A percentile compares a stretch with the other conserved stretches of the same genome.
Evolutionary conservation across 2,797 vertebrate species (phyloP).

Genomic region (Rhadinocentrus ornatus): DNA sequence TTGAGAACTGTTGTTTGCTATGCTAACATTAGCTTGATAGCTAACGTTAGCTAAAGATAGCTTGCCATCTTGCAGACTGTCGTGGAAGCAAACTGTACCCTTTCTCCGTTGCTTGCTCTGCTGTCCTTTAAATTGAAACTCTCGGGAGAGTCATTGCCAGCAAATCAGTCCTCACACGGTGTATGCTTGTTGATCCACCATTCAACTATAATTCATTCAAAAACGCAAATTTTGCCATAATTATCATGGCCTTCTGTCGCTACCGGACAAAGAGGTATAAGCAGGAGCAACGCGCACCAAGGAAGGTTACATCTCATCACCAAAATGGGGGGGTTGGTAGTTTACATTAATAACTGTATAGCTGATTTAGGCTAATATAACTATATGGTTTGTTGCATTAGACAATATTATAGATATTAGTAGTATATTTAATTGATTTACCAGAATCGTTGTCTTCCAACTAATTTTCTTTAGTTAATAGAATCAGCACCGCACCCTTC

Average conservation of each 20-base stretch:
- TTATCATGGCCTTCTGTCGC: constrained; percentile 84
- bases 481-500: constrained; percentile 13
- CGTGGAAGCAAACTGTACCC: constrained; percentile 84
- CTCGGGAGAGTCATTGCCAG: constrained; percentile 81
- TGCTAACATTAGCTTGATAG: constrained; percentile 78
- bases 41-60: constrained; percentile 76
- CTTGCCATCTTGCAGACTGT: constrained; percentile 81
- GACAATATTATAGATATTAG: rapidly evolving
- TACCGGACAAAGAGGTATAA: constrained; percentile 88
- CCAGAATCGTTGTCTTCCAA: rapidly evolving
- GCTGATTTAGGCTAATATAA: rapidly evolving
- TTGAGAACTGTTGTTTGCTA: constrained; percentile 74
- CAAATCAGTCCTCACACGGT: constrained; percentile 79
- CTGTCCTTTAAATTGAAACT: constrained; percentile 81
- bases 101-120: constrained; percentile 81
- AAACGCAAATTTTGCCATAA: constrained; percentile 85
- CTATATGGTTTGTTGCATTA: rapidly evolving
- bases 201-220: constrained; percentile 85
- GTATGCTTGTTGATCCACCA: constrained; percentile 80
- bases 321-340: constrained; percentile 60
- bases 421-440: rapidly evolving
- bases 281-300: constrained; percentile 68
- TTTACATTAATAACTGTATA: neutral
- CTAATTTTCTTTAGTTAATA: neutral
- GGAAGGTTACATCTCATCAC: constrained; percentile 66